Percentiles rank a stretch among this genome's conserved stretches.
Evolutionary conservation across 2,113 vertebrate genomes (phyloP).

Genomic region (Uria lomvia): DNA sequence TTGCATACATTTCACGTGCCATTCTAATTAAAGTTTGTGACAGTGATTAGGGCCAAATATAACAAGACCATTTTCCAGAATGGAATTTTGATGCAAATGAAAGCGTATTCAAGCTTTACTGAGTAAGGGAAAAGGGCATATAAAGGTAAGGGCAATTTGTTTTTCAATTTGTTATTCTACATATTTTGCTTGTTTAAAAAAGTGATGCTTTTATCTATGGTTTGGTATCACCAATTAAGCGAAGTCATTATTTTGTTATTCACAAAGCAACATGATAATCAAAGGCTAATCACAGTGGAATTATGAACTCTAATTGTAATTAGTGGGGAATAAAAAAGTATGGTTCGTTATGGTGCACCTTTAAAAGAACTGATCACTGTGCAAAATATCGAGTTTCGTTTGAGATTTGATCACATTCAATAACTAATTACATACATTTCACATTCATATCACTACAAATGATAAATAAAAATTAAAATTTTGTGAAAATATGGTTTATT

Average conservation of each 20-base stretch:
- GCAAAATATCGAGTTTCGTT: not conserved
- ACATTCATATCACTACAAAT: not conserved
- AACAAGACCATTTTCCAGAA: not conserved
- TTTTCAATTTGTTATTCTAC: not conserved
- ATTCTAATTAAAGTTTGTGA: not conserved
- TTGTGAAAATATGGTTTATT: not conserved
- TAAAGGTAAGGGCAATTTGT: not conserved
- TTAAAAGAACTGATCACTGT: not conserved
- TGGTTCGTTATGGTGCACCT: not conserved
- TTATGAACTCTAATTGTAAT: slow-evolving; percentile 17
- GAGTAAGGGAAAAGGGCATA: not conserved
- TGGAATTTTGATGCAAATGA: not conserved
- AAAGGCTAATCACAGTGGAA: not conserved
- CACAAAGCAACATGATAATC: not conserved
- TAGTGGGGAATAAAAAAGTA: not conserved
- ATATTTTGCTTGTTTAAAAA: not conserved
- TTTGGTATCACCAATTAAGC: not conserved
- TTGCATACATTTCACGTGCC: not conserved
- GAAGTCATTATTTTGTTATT: slow-evolving; percentile 19
- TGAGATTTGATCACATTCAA: not conserved
- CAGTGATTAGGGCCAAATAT: not conserved
- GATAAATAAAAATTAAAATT: not conserved
- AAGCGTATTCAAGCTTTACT: not conserved
- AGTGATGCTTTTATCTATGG: not conserved
- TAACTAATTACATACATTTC: not conserved